Base-by-base conservation (phyloP, 2,113 vertebrate species). In the Chiloscyllium plagiosum region DNA sequence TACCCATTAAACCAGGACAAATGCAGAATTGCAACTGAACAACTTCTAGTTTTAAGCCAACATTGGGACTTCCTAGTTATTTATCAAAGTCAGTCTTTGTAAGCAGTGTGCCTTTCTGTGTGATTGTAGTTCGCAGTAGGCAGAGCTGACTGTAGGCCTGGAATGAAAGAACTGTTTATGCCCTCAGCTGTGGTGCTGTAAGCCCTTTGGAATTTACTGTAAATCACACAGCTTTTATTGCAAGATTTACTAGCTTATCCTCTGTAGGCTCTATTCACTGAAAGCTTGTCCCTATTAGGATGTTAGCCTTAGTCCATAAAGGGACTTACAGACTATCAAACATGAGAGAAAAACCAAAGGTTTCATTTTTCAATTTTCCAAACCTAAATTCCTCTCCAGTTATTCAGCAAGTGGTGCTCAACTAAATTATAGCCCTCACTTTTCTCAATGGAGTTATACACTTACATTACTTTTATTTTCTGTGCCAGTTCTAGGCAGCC, bases 221-320 rank as follows among this genome's bases (percentile, higher is more conserved):
- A 99, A 99, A 99, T 99, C 99, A 99, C 98, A 99, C 98, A 98
- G 99, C 99, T 99, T 99, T 99, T 99, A 99, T 99, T 99, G 99
- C 98, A 98, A 99, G 99, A 99, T 99, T 99, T 99, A 99, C 99
- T 99, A 99, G 98, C 98, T 99, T 99, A 99, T 99, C 98, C 99
- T 99, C 99, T 98, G 98, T 98, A 98, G 98, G 98, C 98, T 98
- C 99, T 98, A 99, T 99, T 99, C 99, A 99, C 99, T 99, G 98
- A 98, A 98, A 99, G 98, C 98, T 99, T 98, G 98, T 99, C 98
- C 99, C 99, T 99, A 99, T 99, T 99, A 99, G 99, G 99, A 99
- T 98, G 98, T 99, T 98, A 98, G 98, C 98, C 98, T 98, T 97
- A 98, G 98, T 99, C 98, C 98, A 98, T 98, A 98, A 98, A 98